These are phyloP conservation scores for Xanthia icteritia DNA, from an alignment of 2,888 invertebrate species.

Conservation along the genomic window DNA sequence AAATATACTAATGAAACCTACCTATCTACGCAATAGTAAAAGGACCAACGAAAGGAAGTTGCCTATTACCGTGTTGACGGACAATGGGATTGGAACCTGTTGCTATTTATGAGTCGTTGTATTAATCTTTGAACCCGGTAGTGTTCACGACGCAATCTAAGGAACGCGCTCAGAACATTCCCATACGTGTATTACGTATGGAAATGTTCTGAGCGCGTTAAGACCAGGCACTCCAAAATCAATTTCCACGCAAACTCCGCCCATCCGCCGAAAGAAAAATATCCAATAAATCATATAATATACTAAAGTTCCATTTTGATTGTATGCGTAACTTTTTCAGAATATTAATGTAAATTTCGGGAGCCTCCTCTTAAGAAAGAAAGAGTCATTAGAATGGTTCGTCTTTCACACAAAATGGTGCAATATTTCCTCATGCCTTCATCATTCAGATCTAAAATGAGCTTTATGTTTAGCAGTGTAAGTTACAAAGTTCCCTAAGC, in stretches of 20 bases:
- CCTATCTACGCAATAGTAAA: constrained; percentile 3
- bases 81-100: constrained; percentile 23
- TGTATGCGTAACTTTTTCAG: too few species aligned
- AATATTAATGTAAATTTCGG: too few species aligned
- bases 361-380: too few species aligned
- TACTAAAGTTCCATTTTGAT: too few species aligned
- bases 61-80: constrained; percentile 42
- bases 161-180: background rate
- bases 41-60: constrained; percentile 41
- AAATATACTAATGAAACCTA: constrained; percentile 21
- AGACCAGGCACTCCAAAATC: too few species aligned
- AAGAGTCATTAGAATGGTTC: background rate
- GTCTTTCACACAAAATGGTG: background rate
- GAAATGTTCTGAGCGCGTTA: too few species aligned
- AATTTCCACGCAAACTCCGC: too few species aligned
- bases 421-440: constrained; percentile 21
- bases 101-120: constrained; percentile 24
- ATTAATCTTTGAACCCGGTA: constrained; percentile 46
- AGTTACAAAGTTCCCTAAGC: background rate
- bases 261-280: too few species aligned
- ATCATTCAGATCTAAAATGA: background rate
- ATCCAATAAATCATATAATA: too few species aligned
- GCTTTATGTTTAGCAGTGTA: background rate
- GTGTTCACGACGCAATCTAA: constrained; percentile 20
- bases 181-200: background rate